These are phyloP conservation scores for Callinectes sapidus DNA, from an alignment of 2,888 invertebrate genomes.

Conservation along the genomic window DNA sequence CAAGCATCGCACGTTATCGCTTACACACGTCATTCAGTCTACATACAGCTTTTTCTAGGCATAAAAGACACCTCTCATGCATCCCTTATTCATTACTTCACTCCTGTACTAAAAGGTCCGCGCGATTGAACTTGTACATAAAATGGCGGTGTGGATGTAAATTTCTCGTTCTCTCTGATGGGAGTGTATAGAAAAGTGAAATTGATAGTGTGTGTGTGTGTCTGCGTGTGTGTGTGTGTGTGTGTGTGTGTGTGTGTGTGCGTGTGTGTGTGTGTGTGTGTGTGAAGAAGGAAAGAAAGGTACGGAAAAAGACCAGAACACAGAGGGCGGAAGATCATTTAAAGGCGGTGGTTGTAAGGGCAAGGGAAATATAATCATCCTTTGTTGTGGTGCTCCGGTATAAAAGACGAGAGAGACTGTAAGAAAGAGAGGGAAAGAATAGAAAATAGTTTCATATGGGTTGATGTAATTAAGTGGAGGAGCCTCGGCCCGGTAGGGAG, in stretches of 20 bases:
- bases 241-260: neutral
- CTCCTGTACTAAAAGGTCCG: neutral
- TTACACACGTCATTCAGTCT: neutral
- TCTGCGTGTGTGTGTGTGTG: neutral
- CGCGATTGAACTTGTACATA: neutral
- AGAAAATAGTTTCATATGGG: neutral
- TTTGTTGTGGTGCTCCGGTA: neutral
- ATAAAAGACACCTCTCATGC: neutral
- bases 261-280: neutral
- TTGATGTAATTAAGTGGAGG: neutral
- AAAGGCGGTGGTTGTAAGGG: neutral
- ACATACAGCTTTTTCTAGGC: neutral
- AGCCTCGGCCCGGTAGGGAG: neutral
- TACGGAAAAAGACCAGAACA: neutral
- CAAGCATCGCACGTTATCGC: neutral
- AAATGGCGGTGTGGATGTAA: neutral
- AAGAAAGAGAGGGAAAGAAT: neutral
- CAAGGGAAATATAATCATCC: neutral
- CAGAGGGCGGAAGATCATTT: neutral
- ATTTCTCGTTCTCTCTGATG: neutral
- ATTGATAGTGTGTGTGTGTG: neutral
- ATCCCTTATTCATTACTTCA: neutral
- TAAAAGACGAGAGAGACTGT: neutral
- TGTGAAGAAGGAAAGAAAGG: neutral
- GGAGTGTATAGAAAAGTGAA: neutral